Base-by-base conservation (phyloP, 2,113 vertebrate species). In the Cottus gobio region DNA sequence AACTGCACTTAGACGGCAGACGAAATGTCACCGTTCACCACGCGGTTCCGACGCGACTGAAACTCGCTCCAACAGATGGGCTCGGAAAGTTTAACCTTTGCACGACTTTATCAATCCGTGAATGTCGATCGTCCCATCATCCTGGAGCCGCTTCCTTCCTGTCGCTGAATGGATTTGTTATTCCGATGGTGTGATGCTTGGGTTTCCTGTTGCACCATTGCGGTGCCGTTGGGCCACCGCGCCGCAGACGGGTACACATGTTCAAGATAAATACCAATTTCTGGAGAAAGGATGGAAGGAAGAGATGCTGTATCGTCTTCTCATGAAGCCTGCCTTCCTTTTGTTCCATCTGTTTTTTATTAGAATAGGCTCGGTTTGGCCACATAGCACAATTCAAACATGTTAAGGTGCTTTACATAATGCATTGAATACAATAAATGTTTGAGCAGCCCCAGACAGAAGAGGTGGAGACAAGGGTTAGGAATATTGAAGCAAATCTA, bases 211-310 rank as follows among this genome's bases (percentile, higher is more conserved):
- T 39, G 1, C 39, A 70, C 8, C 20, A 22, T 84, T 80, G 2
- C 37, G 6, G 2, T 34, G 34, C 34, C 31, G 31, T 5, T 31
- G 31, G 31, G 31, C 31, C 31, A 5, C 31, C 31, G 31, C 31
- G 31, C 31, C n/a, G 34, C 34, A 36, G 37, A 44, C 6, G 5
- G 12, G 58, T 30, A 20, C 58, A 73, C 22, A 58, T 64, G 72
- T 69, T 74, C 28, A 65, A 75, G 76, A 79, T 87, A 80, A 88
- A 88, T 80, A 83, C 57, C 77, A 81, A 44, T 48, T 66, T 54
- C 5, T 9, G n/a, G 60, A 64, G 31, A 58, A 22, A 46, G 31
- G 11, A 16, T 71, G 72, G 36, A 57, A 83, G 70, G 71, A 48
- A 79, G 64, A 58, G 44, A 74, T 54, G 7, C 71, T 30, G 64